Base-by-base conservation (phyloP, 2,113 vertebrate genomes). In the Syrrhaptes paradoxus region DNA sequence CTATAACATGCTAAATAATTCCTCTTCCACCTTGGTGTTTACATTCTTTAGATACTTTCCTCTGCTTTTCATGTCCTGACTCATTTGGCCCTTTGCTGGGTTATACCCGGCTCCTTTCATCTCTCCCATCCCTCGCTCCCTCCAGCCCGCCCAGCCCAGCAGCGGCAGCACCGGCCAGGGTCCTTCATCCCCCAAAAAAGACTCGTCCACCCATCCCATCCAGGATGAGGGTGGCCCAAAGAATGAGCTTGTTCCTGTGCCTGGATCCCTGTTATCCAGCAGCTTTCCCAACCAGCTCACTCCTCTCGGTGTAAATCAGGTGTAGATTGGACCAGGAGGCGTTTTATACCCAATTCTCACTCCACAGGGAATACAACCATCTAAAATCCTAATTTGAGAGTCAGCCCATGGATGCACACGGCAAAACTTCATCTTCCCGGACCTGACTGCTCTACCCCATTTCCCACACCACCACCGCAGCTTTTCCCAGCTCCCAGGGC, bases 11-110 rank as follows among this genome's bases (percentile, higher is more conserved):
- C 85, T 96, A 95, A 94, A 96, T 94, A 95, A 96, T 96, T 96
- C 92, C 86, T 70, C 93, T 96, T 96, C 94, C 96, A 96, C 96
- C 93, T 96, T 97, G 62, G 73, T 96, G 95, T 97, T 96, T 96
- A 96, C 95, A 96, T 96, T 97, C 96, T 97, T 97, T 68, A 73
- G 90, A 96, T 97, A 62, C 70, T 91, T 96, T 93, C 78, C 0
- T 0, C 75, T 19, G 91, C 95, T 97, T 97, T 94, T 96, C 93
- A 96, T 95, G 92, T 96, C 88, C 93, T n/a, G 70, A 49, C 88
- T 96, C 92, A 43, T 85, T 81, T 79, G 83, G 84, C 65, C 90
- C 88, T 96, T 92, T 49, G 45, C 80, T 81, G 73, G 73, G 83
- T 75, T 91, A 29, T 36, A 87, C 80, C 36, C 36, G 0, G 62